Conservation (phyloP, 2,113 vertebrate genomes). For the Phylloscopus trochilus region DNA sequence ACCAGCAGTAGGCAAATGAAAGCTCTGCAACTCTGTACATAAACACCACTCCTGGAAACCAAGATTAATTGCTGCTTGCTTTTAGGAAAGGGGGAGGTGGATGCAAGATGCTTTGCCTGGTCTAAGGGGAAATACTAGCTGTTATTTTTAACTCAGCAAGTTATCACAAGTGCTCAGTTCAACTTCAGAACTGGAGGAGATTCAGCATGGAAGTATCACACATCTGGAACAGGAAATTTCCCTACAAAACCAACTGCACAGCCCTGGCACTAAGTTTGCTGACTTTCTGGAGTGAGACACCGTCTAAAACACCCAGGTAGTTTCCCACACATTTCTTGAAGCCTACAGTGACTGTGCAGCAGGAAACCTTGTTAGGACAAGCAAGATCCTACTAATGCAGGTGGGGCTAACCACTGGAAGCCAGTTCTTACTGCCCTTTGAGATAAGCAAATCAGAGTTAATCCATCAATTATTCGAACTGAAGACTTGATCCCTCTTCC, state of each 20-base stretch:
- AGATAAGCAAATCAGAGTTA: background rate
- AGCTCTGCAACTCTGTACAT: background rate
- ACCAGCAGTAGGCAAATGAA: background rate
- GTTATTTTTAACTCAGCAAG: background rate
- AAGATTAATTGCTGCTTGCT: background rate
- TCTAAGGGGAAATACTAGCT: background rate
- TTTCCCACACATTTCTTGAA: background rate
- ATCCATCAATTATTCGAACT: background rate
- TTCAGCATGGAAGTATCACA: background rate
- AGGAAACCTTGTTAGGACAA: background rate
- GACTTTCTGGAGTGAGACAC: background rate
- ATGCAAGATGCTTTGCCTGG: background rate
- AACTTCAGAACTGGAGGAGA: background rate
- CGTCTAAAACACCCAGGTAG: background rate
- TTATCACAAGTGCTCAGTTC: background rate
- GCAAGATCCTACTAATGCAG: fast-evolving
- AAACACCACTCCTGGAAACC: background rate
- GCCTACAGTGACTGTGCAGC: background rate
- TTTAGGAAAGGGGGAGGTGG: background rate
- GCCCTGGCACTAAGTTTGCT: background rate
- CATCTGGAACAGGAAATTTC: background rate
- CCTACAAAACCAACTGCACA: background rate
- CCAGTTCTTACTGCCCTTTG: background rate
- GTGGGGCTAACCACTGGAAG: background rate
- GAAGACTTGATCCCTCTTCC: background rate